Percentiles rank a stretch among this genome's conserved stretches.
phyloP scores from a whole-genome alignment of 2,888 invertebrate genomes.

The Cyclophora albipunctata region DNA sequence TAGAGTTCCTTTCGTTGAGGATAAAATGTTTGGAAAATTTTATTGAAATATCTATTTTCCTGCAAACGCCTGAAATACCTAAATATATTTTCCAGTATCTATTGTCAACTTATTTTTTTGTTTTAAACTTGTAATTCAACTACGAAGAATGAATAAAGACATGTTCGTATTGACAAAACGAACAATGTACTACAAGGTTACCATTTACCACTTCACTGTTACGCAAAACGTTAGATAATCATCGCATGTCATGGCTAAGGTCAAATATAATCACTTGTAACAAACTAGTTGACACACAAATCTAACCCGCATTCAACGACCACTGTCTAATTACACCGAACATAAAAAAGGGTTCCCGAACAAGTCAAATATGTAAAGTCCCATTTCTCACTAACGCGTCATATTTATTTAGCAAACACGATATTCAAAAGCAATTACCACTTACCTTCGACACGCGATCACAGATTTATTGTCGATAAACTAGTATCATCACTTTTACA shows the following conservation, averaged over 20 bases:
- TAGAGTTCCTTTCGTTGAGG: too few relatives aligned
- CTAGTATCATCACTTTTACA: conserved; percentile 72
- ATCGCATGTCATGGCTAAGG: conserved; percentile 9
- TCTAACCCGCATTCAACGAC: conserved; percentile 30
- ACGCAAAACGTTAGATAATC: conserved; percentile 7
- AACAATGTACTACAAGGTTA: too few relatives aligned
- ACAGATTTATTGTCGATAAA: conserved; percentile 73
- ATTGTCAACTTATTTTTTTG: too few relatives aligned
- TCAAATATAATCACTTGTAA: conserved; percentile 5
- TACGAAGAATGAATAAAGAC: too few relatives aligned
- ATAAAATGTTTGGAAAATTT: too few relatives aligned
- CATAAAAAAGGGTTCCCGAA: conserved; percentile 54
- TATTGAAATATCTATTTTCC: too few relatives aligned
- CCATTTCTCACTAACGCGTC: conserved; percentile 32
- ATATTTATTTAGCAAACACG: conserved; percentile 62
- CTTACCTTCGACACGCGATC: conserved; percentile 72
- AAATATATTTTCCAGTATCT: too few relatives aligned
- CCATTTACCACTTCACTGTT: conserved; percentile 2
- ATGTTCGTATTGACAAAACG: too few relatives aligned
- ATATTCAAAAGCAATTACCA: conserved; percentile 68
- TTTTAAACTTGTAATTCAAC: too few relatives aligned
- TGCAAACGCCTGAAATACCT: too few relatives aligned
- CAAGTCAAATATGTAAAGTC: conserved; percentile 17
- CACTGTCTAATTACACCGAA: conserved; percentile 49
- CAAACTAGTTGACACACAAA: conserved; percentile 17